Evolutionary conservation across 2,113 vertebrate species (phyloP), one percentile per base, ranked within the genome.

Genomic region (Phalacrocorax aristotelis): DNA sequence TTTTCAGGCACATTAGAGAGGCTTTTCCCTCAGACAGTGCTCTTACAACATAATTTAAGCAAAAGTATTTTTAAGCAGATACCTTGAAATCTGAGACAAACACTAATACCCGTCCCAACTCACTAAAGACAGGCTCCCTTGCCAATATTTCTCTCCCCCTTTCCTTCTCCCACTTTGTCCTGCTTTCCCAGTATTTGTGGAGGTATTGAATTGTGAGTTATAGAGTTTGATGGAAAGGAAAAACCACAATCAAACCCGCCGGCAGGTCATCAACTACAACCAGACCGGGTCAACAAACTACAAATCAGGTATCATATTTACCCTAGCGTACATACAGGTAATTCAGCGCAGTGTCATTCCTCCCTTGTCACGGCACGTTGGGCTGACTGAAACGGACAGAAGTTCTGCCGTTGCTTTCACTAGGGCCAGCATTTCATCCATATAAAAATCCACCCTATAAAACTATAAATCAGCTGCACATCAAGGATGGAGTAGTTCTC

Each of bases 161-260:
- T 91, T 96, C 84, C 78, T 93, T 87, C 66, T 93, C 62, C 87
- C 58, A 66, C 75, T 91, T 87, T 52, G 57, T 68, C 52, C 65
- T 46, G 30, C 66, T 95, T 95, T 95, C 38, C 58, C 85, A 80
- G 25, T 92, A 90, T 90, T 92, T 90, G 58, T 23, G 15, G 66
- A 93, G 68, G 68, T 92, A 90, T 65, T 91, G 75, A 91, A 85
- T 62, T 85, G 44, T 95, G 93, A 96, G 89, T 89, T 97, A 94
- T 66, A 72, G 83, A 94, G 78, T 95, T 90, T 93, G 94, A 97
- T 83, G 94, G 89, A 94, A 94, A 97, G 62, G 46, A 77, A 87
- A 97, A 96, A 80, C 82, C 92, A 92, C 90, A 96, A 77, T 96
- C 82, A 93, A 95, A 90, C 49, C 75, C 84, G 77, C 87, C 5